Percentiles rank a stretch among this genome's conserved stretches.
phyloP scores from a whole-genome alignment of 2,888 invertebrate genomes.

The Pomacea canaliculata region DNA sequence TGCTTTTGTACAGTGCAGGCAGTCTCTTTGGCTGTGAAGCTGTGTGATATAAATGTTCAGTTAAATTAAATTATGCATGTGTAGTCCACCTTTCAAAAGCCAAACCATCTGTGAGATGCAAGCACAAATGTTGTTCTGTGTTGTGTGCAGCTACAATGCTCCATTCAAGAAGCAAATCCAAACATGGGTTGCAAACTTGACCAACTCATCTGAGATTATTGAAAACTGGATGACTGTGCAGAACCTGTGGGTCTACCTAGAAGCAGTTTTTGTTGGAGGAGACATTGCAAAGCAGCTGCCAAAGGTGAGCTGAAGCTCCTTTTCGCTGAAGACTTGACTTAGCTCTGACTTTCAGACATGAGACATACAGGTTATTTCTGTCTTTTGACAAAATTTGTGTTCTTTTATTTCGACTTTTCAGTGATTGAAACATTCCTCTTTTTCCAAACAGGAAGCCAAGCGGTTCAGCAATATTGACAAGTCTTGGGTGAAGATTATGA shows the following conservation, averaged over 20 bases:
- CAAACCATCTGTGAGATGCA: too few relatives aligned
- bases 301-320: constrained; percentile 52
- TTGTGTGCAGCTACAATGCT: constrained; percentile 82
- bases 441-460: constrained; percentile 66
- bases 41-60: too few relatives aligned
- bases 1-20: too few relatives aligned
- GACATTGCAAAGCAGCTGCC: constrained; percentile 98
- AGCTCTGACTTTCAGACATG: neutral
- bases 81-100: too few relatives aligned
- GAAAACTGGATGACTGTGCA: constrained; percentile 96
- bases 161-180: constrained; percentile 97
- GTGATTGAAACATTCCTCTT: neutral
- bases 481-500: constrained; percentile 71
- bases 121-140: too few relatives aligned
- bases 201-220: constrained; percentile 95
- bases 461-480: constrained; percentile 71
- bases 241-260: constrained; percentile 98
- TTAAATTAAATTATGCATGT: too few relatives aligned
- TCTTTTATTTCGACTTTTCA: neutral
- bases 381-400: neutral
- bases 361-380: neutral
- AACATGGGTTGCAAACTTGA: constrained; percentile 93
- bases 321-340: neutral
- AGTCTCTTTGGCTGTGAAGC: too few relatives aligned
- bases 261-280: constrained; percentile 97